phyloP scores from a whole-genome alignment of 2,113 vertebrate species.

The Cyprinus carpio region DNA sequence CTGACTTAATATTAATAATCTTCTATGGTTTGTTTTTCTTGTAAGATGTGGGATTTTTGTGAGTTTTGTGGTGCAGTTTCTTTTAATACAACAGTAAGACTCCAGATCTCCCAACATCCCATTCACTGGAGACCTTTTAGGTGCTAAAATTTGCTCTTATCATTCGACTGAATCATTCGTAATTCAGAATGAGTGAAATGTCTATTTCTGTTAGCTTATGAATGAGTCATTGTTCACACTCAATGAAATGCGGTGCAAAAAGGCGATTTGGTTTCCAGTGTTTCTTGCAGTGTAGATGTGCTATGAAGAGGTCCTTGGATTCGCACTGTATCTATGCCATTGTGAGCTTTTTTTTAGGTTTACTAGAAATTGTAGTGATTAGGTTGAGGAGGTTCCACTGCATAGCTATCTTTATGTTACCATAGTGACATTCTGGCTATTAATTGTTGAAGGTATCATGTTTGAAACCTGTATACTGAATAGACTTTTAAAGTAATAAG shows the following conservation, averaged over 20 bases:
- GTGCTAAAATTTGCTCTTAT: neutral
- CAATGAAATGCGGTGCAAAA: neutral
- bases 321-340: neutral
- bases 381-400: neutral
- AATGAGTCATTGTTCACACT: slow-evolving; percentile 2
- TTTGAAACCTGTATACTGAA: neutral
- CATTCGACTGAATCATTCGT: neutral
- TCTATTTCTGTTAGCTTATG: slow-evolving; percentile 29
- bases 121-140: slow-evolving; percentile 13
- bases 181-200: slow-evolving; percentile 1
- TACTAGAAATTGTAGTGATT: neutral
- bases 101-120: neutral
- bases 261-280: neutral
- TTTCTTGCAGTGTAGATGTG: neutral
- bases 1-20: neutral
- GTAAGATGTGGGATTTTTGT: neutral
- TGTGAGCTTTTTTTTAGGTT: neutral
- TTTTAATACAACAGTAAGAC: neutral
- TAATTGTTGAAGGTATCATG: neutral
- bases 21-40: neutral
- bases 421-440: neutral
- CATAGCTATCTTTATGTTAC: neutral
- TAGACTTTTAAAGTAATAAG: neutral
- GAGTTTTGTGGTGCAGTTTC: neutral
- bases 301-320: neutral